Conservation (phyloP, 2,888 invertebrate species). For the Drosophila cognata region DNA sequence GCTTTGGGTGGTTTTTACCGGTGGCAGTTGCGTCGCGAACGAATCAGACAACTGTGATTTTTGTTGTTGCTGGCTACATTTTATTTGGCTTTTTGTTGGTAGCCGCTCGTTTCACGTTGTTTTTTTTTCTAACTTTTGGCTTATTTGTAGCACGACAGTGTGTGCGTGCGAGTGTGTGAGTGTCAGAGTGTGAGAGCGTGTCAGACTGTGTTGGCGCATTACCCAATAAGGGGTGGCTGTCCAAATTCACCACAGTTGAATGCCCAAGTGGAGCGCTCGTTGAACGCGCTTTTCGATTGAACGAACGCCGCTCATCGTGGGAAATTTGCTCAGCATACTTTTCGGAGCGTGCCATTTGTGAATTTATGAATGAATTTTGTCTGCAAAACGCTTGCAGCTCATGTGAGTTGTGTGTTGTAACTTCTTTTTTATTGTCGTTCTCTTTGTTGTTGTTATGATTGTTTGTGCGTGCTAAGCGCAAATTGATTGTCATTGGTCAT, state of each 20-base stretch:
- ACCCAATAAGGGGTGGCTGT: slow-evolving; percentile 72
- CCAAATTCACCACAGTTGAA: slow-evolving; percentile 68
- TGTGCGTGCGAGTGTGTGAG: slow-evolving; percentile 18
- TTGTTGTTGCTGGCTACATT: slow-evolving; percentile 74
- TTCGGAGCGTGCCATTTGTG: slow-evolving; percentile 28
- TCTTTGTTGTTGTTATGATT: slow-evolving; percentile 9
- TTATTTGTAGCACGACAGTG: slow-evolving; percentile 43
- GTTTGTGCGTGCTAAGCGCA: slow-evolving; percentile 49
- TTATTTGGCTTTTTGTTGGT: slow-evolving; percentile 74
- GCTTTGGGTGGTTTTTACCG: slow-evolving; percentile 42
- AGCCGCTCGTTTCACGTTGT: slow-evolving; percentile 49
- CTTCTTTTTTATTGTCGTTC: not conserved
- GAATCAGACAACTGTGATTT: slow-evolving; percentile 84
- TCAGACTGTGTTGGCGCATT: slow-evolving; percentile 45
- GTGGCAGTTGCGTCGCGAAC: slow-evolving; percentile 78
- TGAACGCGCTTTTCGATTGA: slow-evolving; percentile 54
- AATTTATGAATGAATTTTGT: slow-evolving; percentile 73
- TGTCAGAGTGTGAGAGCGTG: slow-evolving; percentile 35
- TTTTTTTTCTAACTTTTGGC: slow-evolving; percentile 61
- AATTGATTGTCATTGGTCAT: slow-evolving; percentile 76
- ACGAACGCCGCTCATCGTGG: slow-evolving; percentile 44
- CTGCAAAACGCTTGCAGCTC: slow-evolving; percentile 38
- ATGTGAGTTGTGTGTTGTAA: slow-evolving; percentile 8
- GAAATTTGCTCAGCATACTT: slow-evolving; percentile 69
- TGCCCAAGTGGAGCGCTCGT: slow-evolving; percentile 28